A percentile compares a stretch with the other conserved stretches of the same genome.
These are phyloP conservation scores for Lagenorhynchus albirostris DNA, from an alignment of 2,113 vertebrate species.

Conservation along the genomic window DNA sequence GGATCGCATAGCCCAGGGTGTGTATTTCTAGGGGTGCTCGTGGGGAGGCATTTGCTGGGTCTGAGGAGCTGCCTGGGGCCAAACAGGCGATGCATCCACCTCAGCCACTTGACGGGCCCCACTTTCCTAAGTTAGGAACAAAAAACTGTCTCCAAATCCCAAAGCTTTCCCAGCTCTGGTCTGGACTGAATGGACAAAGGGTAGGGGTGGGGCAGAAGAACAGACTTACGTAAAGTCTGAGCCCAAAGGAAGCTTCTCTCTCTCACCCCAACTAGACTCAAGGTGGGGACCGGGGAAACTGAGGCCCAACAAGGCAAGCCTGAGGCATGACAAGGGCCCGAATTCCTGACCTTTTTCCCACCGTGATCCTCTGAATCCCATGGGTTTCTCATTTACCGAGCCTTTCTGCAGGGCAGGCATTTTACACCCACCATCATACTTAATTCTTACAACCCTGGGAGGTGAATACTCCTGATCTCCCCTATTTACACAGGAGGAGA, in stretches of 20 bases:
- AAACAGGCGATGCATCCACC: not conserved
- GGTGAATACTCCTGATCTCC: not conserved
- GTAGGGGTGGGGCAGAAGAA: not conserved
- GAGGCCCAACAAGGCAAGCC: not conserved
- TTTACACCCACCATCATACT: not conserved
- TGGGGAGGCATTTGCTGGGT: not conserved
- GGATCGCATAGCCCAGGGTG: not conserved
- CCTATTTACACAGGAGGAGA: not conserved
- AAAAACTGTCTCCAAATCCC: not conserved
- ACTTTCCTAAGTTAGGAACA: not conserved
- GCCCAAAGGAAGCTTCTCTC: not conserved
- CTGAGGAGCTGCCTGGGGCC: not conserved
- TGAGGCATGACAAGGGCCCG: not conserved
- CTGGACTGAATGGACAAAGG: not conserved
- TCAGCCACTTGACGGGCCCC: not conserved
- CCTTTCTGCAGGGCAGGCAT: not conserved
- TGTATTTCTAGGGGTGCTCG: not conserved
- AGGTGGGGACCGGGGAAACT: not conserved
- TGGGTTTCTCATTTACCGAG: accelerated
- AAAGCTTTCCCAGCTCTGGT: not conserved
- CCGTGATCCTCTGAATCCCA: not conserved
- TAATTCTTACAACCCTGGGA: not conserved
- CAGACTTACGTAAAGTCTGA: not conserved
- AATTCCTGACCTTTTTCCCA: accelerated
- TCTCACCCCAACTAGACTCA: not conserved